Evolutionary conservation across 1,140 invertebrate species (phyloP).

Genomic region (Brevipalpus yothersi): DNA sequence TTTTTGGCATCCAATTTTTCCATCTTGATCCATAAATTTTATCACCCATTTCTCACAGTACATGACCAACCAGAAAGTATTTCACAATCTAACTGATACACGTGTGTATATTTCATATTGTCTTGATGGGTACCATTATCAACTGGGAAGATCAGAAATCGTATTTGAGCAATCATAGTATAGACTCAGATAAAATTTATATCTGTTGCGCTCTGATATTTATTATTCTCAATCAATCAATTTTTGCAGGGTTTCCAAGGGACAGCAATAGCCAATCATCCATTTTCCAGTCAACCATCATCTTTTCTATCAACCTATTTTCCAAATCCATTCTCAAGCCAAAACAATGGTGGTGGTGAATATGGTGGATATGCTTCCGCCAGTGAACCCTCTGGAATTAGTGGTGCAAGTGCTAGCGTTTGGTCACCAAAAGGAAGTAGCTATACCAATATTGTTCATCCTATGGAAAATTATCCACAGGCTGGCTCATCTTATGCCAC

Average conservation of each 20-base stretch:
- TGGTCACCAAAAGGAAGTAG: not conserved
- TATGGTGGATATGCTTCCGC: not conserved
- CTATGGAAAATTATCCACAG: not conserved
- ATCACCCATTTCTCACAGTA: too few species aligned
- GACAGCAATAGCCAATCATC: not conserved
- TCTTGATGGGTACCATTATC: too few species aligned
- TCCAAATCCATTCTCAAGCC: not conserved
- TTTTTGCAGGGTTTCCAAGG: conserved; percentile 1
- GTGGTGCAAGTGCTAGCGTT: not conserved
- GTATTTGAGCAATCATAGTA: too few species aligned
- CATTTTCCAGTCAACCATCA: not conserved
- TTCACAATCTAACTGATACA: too few species aligned
- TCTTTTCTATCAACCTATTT: not conserved
- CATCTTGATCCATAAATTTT: too few species aligned
- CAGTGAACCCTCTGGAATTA: not conserved
- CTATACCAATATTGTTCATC: not conserved
- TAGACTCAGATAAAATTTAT: too few species aligned
- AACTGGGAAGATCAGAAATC: too few species aligned
- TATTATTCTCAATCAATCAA: not conserved
- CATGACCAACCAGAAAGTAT: too few species aligned
- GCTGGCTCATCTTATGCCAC: not conserved
- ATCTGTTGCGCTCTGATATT: too few species aligned
- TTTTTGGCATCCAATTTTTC: too few species aligned
- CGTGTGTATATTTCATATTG: too few species aligned
- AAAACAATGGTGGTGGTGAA: not conserved